Evolutionary conservation across 2,797 vertebrate genomes (phyloP).

Genomic region (Podarcis siculus): DNA sequence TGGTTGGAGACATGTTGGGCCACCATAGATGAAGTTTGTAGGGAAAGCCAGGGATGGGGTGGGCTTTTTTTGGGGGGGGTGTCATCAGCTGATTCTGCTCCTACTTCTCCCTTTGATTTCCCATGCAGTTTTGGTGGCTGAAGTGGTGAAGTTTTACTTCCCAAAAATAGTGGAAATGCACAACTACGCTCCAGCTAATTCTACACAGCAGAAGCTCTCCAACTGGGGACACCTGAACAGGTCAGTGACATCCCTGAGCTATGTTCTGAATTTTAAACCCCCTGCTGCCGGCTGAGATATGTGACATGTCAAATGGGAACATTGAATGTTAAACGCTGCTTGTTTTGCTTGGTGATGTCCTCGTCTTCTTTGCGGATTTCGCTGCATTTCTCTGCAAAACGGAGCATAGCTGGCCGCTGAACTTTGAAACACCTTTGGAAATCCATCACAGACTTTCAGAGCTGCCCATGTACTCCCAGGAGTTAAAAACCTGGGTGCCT

Average conservation of each 20-base stretch:
- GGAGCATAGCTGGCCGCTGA: background rate
- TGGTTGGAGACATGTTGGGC: background rate
- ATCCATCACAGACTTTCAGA: background rate
- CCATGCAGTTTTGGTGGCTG: conserved; percentile 74
- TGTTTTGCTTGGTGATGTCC: no score
- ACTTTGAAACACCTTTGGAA: background rate
- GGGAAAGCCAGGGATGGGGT: no score
- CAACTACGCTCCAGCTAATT: conserved; percentile 80
- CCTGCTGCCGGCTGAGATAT: background rate
- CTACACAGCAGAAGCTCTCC: conserved; percentile 79
- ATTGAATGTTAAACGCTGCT: background rate
- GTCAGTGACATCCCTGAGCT: conserved; percentile 37
- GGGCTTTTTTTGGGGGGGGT: background rate
- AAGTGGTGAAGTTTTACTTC: conserved; percentile 81
- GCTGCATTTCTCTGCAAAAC: background rate
- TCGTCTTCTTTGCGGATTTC: background rate
- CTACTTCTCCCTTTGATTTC: conserved; percentile 30
- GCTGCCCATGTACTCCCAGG: background rate
- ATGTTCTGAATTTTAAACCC: no score
- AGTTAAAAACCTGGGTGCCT: background rate
- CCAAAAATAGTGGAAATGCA: conserved; percentile 84
- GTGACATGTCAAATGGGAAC: no score
- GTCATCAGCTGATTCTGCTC: background rate
- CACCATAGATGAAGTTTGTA: accelerated
- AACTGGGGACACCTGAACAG: conserved; percentile 82